These are phyloP conservation scores for Salminus brasiliensis DNA, from an alignment of 2,113 vertebrate species.

Conservation along the genomic window DNA sequence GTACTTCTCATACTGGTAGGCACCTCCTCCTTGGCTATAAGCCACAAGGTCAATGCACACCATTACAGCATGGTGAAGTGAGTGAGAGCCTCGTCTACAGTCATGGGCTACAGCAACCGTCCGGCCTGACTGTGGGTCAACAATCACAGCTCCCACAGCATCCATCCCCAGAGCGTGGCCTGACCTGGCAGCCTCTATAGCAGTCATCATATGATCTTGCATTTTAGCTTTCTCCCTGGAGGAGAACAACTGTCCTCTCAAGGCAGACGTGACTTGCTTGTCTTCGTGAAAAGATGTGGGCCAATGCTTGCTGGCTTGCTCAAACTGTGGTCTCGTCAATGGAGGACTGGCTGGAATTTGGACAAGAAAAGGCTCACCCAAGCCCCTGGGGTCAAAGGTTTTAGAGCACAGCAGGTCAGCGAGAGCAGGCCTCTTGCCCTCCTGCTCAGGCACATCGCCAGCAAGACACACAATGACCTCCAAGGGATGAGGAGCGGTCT, in stretches of 20 bases:
- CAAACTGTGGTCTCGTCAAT: slow-evolving; percentile 83
- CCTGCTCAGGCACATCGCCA: slow-evolving; percentile 39
- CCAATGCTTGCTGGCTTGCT: slow-evolving; percentile 80
- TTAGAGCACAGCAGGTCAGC: slow-evolving; percentile 65
- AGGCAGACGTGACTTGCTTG: slow-evolving; percentile 72
- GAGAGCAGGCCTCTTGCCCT: slow-evolving; percentile 32
- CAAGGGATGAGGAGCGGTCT: slow-evolving; percentile 62
- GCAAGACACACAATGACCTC: slow-evolving; percentile 82
- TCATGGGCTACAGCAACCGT: slow-evolving; percentile 82
- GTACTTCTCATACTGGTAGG: slow-evolving; percentile 65
- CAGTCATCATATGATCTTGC: slow-evolving; percentile 77
- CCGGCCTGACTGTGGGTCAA: slow-evolving; percentile 68
- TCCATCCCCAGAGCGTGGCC: slow-evolving; percentile 68
- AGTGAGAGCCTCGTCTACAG: slow-evolving; percentile 63
- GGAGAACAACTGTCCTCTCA: slow-evolving; percentile 77
- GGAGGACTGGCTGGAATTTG: slow-evolving; percentile 75
- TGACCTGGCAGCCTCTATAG: slow-evolving; percentile 71
- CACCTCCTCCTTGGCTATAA: slow-evolving; percentile 79
- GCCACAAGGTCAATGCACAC: slow-evolving; percentile 87
- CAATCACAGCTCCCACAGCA: slow-evolving; percentile 77
- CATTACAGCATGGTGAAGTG: slow-evolving; percentile 85
- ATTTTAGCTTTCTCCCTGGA: slow-evolving; percentile 69
- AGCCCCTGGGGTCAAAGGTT: slow-evolving; percentile 56
- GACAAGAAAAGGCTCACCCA: slow-evolving; percentile 82
- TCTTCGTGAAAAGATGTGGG: slow-evolving; percentile 87